Conservation (phyloP, 2,113 vertebrate species). For the Theristicus caerulescens region DNA sequence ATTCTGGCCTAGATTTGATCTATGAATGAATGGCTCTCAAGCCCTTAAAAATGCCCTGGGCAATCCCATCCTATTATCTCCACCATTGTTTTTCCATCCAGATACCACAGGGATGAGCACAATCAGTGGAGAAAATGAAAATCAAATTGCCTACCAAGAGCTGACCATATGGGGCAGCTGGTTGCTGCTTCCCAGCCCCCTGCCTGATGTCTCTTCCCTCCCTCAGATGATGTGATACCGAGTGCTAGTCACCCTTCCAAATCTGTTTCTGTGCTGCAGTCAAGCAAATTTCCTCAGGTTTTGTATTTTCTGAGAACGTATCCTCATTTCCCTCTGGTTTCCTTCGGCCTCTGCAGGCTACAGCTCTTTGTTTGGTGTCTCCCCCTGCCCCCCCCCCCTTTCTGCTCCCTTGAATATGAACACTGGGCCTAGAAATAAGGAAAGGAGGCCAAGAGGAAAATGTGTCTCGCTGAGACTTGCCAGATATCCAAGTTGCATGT, state of each 20-base stretch:
- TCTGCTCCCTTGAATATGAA: constrained; percentile 6
- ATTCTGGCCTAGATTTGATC: constrained; percentile 60
- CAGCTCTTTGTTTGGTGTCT: neutral
- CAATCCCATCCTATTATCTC: constrained; percentile 57
- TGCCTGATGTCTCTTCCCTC: constrained; percentile 40
- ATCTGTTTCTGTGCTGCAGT: neutral
- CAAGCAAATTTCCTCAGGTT: neutral
- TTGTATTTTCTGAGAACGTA: neutral
- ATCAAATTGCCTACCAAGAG: constrained; percentile 66
- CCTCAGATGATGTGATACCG: neutral
- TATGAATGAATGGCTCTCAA: constrained; percentile 56
- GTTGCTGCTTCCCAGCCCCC: constrained; percentile 50
- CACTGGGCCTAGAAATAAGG: constrained; percentile 14
- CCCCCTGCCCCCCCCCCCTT: neutral
- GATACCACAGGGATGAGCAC: constrained; percentile 65
- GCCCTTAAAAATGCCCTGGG: constrained; percentile 47
- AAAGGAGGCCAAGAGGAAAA: constrained; percentile 51
- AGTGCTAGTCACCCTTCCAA: constrained; percentile 16
- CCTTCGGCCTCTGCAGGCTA: neutral
- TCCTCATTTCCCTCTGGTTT: neutral
- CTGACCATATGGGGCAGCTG: constrained; percentile 68
- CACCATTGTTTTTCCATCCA: constrained; percentile 62
- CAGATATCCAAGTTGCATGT: constrained; percentile 33
- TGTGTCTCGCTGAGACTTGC: constrained; percentile 20
- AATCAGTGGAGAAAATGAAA: constrained; percentile 68